phyloP scores from a whole-genome alignment of 2,797 vertebrate species.

The Lithobates sylvaticus region DNA sequence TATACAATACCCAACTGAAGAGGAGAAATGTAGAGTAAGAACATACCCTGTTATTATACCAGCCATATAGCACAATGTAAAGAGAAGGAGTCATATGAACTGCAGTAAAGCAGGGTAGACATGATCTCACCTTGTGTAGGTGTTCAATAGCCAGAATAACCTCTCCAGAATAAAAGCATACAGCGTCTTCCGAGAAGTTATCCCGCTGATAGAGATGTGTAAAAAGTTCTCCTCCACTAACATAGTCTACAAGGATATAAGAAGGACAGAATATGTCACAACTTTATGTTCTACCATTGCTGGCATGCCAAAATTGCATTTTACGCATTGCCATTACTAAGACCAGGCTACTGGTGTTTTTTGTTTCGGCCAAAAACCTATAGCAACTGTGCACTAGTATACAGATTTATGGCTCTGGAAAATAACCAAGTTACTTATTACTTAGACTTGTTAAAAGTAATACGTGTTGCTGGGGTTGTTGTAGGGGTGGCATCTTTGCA shows the following conservation, averaged over 20 bases:
- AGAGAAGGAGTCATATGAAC: background rate
- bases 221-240: slow-evolving; percentile 94
- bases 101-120: background rate
- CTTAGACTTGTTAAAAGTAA: too few species aligned
- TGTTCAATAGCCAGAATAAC: slow-evolving; percentile 91
- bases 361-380: background rate
- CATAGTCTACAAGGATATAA: slow-evolving; percentile 81
- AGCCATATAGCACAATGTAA: background rate
- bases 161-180: slow-evolving; percentile 89
- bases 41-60: background rate
- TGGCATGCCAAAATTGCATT: too few species aligned
- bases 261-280: background rate
- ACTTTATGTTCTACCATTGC: too few species aligned
- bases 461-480: too few species aligned
- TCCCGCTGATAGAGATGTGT: slow-evolving; percentile 93
- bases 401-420: too few species aligned
- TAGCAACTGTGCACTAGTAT: background rate
- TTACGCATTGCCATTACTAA: too few species aligned
- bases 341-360: too few species aligned
- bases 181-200: slow-evolving; percentile 90
- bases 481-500: too few species aligned
- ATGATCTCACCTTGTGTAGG: slow-evolving; percentile 87
- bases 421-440: too few species aligned
- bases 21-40: background rate
- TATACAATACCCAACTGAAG: slow-evolving; percentile 91